A percentile compares a stretch with the other conserved stretches of the same genome.
phyloP scores from a whole-genome alignment of 92 coral and sea anemone species.

The Actinernus sp. region DNA sequence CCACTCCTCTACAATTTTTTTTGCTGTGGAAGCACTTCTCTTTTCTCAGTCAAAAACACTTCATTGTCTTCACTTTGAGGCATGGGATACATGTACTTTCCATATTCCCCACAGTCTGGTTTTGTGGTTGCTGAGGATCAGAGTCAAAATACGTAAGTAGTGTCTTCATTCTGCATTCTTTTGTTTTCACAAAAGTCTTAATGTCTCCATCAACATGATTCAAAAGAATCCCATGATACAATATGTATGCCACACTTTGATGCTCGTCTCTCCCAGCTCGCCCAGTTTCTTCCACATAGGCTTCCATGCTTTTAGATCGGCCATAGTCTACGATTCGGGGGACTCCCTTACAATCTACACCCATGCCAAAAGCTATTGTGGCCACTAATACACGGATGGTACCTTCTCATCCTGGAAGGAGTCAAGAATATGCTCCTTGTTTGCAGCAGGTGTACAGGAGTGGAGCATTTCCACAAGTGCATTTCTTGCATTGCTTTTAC shows the following conservation, averaged over 20 bases:
- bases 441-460: constrained; percentile 38
- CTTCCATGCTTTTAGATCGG: constrained; percentile 39
- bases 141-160: constrained; percentile 18
- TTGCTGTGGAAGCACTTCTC: too few species aligned
- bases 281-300: constrained; percentile 30
- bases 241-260: constrained; percentile 14
- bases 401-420: constrained; percentile 1
- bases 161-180: constrained; percentile 23
- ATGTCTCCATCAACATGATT: constrained; percentile 26
- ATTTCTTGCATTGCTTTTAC: neutral
- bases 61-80: too few species aligned
- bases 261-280: constrained; percentile 29
- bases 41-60: too few species aligned
- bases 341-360: constrained; percentile 34
- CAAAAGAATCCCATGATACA: constrained; percentile 22
- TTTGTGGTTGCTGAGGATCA: too few species aligned
- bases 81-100: too few species aligned
- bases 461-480: constrained; percentile 18
- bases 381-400: neutral
- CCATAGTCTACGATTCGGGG: constrained; percentile 50
- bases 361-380: constrained; percentile 20
- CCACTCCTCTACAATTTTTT: too few species aligned
- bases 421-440: constrained; percentile 3
- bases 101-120: too few species aligned
- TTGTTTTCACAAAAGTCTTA: constrained; percentile 13